Evolutionary conservation across 1,140 invertebrate species (phyloP).

Genomic region (Zaprionus capensis): DNA sequence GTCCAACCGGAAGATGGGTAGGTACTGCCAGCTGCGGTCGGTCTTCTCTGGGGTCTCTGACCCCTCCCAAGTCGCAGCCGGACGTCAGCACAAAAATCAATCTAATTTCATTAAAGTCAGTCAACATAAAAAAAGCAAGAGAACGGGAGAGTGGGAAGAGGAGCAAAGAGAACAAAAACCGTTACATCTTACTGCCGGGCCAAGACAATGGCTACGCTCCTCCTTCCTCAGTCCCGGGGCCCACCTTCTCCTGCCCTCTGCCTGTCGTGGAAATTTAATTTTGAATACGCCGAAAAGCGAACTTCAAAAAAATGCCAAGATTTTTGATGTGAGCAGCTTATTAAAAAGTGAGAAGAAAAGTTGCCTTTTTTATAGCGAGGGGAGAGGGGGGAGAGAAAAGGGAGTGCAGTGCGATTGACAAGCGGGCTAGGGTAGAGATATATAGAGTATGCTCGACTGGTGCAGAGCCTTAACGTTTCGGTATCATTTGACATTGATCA

Average conservation of each 20-base stretch:
- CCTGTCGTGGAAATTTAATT: constrained; percentile 41
- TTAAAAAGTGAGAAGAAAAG: constrained; percentile 30
- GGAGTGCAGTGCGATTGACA: neutral
- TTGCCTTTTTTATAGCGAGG: neutral
- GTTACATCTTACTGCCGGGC: constrained; percentile 21
- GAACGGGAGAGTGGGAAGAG: neutral
- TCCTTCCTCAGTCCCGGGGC: no score
- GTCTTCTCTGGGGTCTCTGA: constrained; percentile 14
- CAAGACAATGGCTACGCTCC: constrained; percentile 43
- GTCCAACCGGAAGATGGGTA: constrained; percentile 8
- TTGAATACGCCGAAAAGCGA: constrained; percentile 38
- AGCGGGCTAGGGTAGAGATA: neutral
- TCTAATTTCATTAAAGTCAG: constrained; percentile 80
- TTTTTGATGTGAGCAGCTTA: constrained; percentile 39
- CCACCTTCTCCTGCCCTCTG: no score
- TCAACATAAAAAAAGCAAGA: constrained; percentile 59
- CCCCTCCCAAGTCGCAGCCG: constrained; percentile 17
- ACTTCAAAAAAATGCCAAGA: constrained; percentile 19
- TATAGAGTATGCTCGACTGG: neutral
- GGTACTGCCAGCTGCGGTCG: constrained; percentile 20
- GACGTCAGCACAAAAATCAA: constrained; percentile 75
- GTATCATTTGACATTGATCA: neutral
- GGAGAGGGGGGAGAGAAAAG: neutral
- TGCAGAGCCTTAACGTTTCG: neutral
- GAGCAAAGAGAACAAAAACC: constrained; percentile 4